Conservation (phyloP, 2,888 invertebrate genomes). For the Caenorhabditis sp. region DNA sequence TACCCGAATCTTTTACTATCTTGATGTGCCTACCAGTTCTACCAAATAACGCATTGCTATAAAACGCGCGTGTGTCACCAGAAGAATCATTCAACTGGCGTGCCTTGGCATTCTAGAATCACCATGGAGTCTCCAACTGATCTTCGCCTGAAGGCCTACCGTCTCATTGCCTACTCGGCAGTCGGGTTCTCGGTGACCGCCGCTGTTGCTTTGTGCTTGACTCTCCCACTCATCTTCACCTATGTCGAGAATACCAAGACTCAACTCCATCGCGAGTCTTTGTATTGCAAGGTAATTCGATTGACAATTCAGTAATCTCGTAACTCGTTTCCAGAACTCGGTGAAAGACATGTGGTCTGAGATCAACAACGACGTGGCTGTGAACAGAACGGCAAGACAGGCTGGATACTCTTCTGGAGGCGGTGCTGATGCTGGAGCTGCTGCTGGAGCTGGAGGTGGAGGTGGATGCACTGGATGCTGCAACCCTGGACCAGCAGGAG, state of each 20-base stretch:
- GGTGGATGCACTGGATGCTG: slow-evolving; percentile 49
- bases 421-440: slow-evolving; percentile 37
- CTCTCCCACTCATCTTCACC: slow-evolving; percentile 38
- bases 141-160: slow-evolving; percentile 46
- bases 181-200: slow-evolving; percentile 40
- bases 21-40: slow-evolving; percentile 40
- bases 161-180: slow-evolving; percentile 41
- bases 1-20: slow-evolving; percentile 37
- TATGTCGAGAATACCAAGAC: slow-evolving; percentile 44
- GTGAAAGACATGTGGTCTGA: slow-evolving; percentile 49
- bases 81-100: slow-evolving; percentile 25
- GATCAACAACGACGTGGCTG: slow-evolving; percentile 5
- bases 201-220: slow-evolving; percentile 37
- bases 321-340: slow-evolving; percentile 24
- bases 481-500: slow-evolving; percentile 62
- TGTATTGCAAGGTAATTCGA: slow-evolving; percentile 36
- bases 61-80: neutral
- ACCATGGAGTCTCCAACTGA: slow-evolving; percentile 48
- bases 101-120: slow-evolving; percentile 30
- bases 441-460: slow-evolving; percentile 21
- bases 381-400: slow-evolving; percentile 45
- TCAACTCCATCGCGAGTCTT: slow-evolving; percentile 25
- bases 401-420: slow-evolving; percentile 40
- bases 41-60: neutral
- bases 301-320: neutral